Conservation (phyloP, 2,888 invertebrate species). For the Drosophila kambysellisi region DNA sequence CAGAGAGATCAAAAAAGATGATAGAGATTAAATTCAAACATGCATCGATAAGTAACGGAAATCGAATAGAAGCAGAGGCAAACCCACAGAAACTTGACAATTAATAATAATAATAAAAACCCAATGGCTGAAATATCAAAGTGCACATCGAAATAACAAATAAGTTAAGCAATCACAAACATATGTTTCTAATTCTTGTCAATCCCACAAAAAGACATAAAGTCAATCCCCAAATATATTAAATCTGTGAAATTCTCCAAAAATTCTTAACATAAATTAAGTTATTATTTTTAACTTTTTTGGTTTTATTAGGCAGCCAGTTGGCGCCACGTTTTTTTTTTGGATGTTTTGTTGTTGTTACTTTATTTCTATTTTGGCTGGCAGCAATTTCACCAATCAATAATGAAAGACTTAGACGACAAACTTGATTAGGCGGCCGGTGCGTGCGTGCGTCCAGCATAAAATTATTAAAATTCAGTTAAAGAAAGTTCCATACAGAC, state of each 20-base stretch:
- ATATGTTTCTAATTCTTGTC: not conserved
- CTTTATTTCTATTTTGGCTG: constrained; percentile 22
- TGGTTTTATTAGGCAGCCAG: constrained; percentile 5
- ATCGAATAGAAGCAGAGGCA: not conserved
- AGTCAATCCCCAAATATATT: not conserved
- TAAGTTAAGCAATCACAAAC: not conserved
- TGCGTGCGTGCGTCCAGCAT: constrained; percentile 78
- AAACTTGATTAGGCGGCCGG: constrained; percentile 76
- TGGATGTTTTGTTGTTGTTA: not conserved
- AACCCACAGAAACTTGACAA: not conserved
- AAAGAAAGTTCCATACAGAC: constrained; percentile 71
- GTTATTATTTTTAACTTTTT: not conserved
- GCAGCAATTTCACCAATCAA: constrained; percentile 79
- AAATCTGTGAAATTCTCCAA: not conserved
- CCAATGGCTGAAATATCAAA: constrained; percentile 1
- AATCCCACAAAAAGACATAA: not conserved
- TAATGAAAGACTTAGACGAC: constrained; percentile 80
- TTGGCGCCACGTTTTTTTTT: constrained; percentile 24
- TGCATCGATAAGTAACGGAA: not conserved
- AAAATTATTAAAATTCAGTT: constrained; percentile 82
- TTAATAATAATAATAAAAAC: not conserved
- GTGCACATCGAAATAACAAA: not conserved
- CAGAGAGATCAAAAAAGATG: not conserved
- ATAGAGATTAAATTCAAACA: not conserved
- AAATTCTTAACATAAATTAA: constrained; percentile 2